phyloP scores from a whole-genome alignment of 2,888 invertebrate species.

The Rhagonycha fulva region DNA sequence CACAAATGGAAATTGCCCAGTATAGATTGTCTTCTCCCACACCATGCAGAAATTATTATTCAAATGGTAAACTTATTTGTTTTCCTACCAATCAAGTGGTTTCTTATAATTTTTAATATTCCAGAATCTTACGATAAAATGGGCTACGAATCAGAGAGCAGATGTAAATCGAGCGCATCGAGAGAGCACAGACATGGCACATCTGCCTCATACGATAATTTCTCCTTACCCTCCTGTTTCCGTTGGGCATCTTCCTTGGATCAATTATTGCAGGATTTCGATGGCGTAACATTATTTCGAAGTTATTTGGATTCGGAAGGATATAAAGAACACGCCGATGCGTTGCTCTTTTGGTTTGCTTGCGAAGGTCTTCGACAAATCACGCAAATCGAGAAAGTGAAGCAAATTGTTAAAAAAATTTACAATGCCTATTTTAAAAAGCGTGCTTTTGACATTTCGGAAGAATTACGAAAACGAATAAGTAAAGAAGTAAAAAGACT shows the following conservation, averaged over 20 bases:
- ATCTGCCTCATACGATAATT: conserved; percentile 48
- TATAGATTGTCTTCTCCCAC: conserved; percentile 45
- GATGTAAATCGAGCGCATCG: conserved; percentile 57
- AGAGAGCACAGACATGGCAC: conserved; percentile 39
- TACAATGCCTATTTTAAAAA: conserved; percentile 58
- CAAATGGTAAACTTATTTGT: conserved; percentile 38
- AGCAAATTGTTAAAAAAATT: conserved; percentile 80
- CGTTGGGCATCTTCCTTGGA: conserved; percentile 89
- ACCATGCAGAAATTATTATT: conserved; percentile 38
- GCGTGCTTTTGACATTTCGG: conserved; percentile 75
- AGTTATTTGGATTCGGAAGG: conserved; percentile 81
- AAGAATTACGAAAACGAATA: conserved; percentile 70
- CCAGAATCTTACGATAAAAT: conserved; percentile 31
- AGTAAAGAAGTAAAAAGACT: conserved; percentile 72
- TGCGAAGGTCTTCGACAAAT: conserved; percentile 86
- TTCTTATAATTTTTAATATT: neutral
- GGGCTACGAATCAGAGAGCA: conserved; percentile 50
- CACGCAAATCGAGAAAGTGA: conserved; percentile 70
- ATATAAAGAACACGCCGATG: conserved; percentile 71
- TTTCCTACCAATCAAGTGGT: neutral
- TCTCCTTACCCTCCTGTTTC: conserved; percentile 72
- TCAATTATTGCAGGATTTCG: conserved; percentile 84
- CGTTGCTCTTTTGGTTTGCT: conserved; percentile 92
- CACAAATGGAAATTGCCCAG: conserved; percentile 40
- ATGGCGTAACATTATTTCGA: conserved; percentile 87